phyloP scores from a whole-genome alignment of 2,888 invertebrate genomes.

The Nowickia ferox region DNA sequence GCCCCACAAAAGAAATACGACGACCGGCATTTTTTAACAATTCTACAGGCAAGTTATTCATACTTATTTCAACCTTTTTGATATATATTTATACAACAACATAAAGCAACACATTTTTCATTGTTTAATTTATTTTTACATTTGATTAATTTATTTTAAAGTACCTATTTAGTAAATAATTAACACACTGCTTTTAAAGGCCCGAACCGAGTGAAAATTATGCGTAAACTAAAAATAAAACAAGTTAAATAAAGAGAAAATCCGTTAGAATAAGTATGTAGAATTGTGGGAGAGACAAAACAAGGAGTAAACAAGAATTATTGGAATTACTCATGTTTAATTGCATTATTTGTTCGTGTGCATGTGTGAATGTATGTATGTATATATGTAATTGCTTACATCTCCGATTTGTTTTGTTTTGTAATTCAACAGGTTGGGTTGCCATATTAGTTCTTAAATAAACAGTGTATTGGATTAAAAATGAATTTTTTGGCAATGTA shows the following conservation, averaged over 20 bases:
- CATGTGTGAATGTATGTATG: background rate
- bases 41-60: background rate
- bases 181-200: background rate
- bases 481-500: too few species aligned
- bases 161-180: too few species aligned
- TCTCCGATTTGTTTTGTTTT: background rate
- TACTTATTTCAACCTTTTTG: background rate
- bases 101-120: background rate
- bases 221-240: background rate
- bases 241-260: background rate
- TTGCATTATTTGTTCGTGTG: background rate
- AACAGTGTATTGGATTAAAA: too few species aligned
- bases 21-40: constrained; percentile 17
- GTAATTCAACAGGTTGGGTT: too few species aligned
- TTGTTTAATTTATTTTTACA: background rate
- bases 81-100: background rate
- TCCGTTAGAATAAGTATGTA: background rate
- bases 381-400: background rate
- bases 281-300: background rate
- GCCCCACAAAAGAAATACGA: background rate
- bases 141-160: background rate
- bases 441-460: too few species aligned
- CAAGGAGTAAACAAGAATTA: background rate
- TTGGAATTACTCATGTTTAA: background rate
- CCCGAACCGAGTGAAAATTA: background rate